Percentiles rank a stretch among this genome's conserved stretches.
Conservation (phyloP, 2,888 invertebrate species). For the Heliconius ismenius region DNA sequence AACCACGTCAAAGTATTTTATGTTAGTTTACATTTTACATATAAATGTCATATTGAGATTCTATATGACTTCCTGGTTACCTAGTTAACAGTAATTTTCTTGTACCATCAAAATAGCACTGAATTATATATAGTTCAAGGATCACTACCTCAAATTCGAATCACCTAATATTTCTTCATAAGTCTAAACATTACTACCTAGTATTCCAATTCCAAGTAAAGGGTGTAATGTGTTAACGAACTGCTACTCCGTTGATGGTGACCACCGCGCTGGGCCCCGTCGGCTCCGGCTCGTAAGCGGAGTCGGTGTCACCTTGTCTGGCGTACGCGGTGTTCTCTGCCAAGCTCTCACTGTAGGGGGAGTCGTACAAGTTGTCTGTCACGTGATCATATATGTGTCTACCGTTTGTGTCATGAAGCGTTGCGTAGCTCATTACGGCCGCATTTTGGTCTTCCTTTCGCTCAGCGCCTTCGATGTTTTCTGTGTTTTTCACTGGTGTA, state of each 20-base stretch:
- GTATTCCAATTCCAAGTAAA: slow-evolving; percentile 19
- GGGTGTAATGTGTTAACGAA: slow-evolving; percentile 81
- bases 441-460: slow-evolving; percentile 93
- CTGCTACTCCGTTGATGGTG: slow-evolving; percentile 94
- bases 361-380: slow-evolving; percentile 88
- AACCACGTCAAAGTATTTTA: too few species aligned
- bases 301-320: slow-evolving; percentile 73
- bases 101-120: slow-evolving; percentile 17
- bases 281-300: slow-evolving; percentile 86
- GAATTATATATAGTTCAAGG: slow-evolving; percentile 26
- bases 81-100: slow-evolving; percentile 24
- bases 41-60: neutral
- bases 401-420: slow-evolving; percentile 86
- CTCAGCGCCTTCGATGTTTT: slow-evolving; percentile 93
- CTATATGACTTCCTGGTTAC: slow-evolving; percentile 21
- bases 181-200: slow-evolving; percentile 29
- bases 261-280: slow-evolving; percentile 83
- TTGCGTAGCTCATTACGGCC: slow-evolving; percentile 94
- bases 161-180: slow-evolving; percentile 16
- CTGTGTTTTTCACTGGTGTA: slow-evolving; percentile 92
- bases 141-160: slow-evolving; percentile 29
- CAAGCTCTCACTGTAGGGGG: slow-evolving; percentile 85
- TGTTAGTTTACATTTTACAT: neutral
- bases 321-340: slow-evolving; percentile 76
- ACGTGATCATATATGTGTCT: slow-evolving; percentile 78